These are phyloP conservation scores for Ferdinandea cuprea DNA, from an alignment of 2,888 invertebrate species.

Conservation along the genomic window DNA sequence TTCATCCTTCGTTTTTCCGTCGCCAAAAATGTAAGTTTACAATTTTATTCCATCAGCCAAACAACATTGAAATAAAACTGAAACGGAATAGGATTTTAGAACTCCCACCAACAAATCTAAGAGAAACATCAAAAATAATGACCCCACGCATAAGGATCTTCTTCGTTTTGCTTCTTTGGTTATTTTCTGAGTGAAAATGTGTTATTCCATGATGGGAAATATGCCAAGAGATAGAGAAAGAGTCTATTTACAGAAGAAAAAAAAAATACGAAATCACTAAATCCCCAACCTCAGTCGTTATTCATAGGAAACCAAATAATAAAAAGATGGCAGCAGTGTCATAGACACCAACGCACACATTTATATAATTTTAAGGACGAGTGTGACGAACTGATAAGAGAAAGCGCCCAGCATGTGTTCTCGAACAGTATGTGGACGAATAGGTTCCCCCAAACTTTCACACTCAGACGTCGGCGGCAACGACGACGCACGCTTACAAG, in stretches of 20 bases:
- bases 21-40: slow-evolving; percentile 56
- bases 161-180: slow-evolving; percentile 45
- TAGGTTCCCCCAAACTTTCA: slow-evolving; percentile 63
- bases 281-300: slow-evolving; percentile 30
- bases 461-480: slow-evolving; percentile 24
- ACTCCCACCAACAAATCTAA: slow-evolving; percentile 43
- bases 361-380: slow-evolving; percentile 62
- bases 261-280: slow-evolving; percentile 44
- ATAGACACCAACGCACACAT: slow-evolving; percentile 29
- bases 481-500: slow-evolving; percentile 21
- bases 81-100: slow-evolving; percentile 59
- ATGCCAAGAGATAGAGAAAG: slow-evolving; percentile 70
- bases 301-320: slow-evolving; percentile 38
- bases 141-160: slow-evolving; percentile 69
- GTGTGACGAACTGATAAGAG: slow-evolving; percentile 73
- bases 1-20: slow-evolving; percentile 53
- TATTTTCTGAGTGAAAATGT: slow-evolving; percentile 66
- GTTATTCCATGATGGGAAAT: slow-evolving; percentile 73
- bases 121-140: slow-evolving; percentile 73
- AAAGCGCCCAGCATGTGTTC: slow-evolving; percentile 82
- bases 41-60: slow-evolving; percentile 56
- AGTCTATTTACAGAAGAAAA: slow-evolving; percentile 58
- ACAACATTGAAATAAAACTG: slow-evolving; percentile 52
- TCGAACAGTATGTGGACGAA: slow-evolving; percentile 77
- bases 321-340: slow-evolving; percentile 61